These are phyloP conservation scores for Nanorana parkeri DNA, from an alignment of 2,113 vertebrate genomes.

Conservation along the genomic window DNA sequence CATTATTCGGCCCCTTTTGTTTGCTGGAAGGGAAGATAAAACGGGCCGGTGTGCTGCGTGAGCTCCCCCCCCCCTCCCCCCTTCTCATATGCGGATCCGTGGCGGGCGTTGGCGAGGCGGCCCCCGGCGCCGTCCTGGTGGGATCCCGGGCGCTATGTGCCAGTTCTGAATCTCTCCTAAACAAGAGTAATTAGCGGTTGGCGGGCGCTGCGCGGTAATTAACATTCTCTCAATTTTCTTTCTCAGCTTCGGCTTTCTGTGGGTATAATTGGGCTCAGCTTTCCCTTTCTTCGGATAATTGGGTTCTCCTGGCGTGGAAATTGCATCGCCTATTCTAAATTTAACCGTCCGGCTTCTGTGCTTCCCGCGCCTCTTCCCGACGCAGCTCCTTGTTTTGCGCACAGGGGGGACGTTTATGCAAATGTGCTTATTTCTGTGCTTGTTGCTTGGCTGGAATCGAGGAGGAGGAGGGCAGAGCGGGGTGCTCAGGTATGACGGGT, in stretches of 20 bases:
- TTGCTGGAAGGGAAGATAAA: slow-evolving; percentile 8
- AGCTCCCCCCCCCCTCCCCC: too few relatives aligned
- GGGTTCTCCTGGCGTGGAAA: slow-evolving; percentile 56
- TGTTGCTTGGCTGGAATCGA: neutral
- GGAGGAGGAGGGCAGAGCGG: neutral
- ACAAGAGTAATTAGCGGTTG: slow-evolving; percentile 56
- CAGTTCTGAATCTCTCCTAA: slow-evolving; percentile 54
- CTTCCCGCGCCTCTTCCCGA: neutral
- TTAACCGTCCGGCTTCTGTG: slow-evolving; percentile 50
- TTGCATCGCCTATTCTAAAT: slow-evolving; percentile 57
- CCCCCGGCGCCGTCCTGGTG: slow-evolving; percentile 18
- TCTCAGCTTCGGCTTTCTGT: slow-evolving; percentile 54
- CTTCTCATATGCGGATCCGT: neutral
- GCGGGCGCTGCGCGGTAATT: slow-evolving; percentile 48
- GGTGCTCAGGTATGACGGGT: too few relatives aligned
- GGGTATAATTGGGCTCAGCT: slow-evolving; percentile 57
- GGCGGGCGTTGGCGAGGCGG: slow-evolving; percentile 5
- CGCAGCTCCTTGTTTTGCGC: neutral
- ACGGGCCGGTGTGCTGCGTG: neutral
- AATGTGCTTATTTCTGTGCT: neutral
- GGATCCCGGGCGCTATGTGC: slow-evolving; percentile 44
- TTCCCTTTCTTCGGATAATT: slow-evolving; percentile 57
- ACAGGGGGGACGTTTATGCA: neutral
- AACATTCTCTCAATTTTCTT: slow-evolving; percentile 57
- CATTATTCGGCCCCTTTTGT: slow-evolving; percentile 14